Base-by-base conservation (phyloP, 2,888 invertebrate species). In the Lepidochrysops patricia region DNA sequence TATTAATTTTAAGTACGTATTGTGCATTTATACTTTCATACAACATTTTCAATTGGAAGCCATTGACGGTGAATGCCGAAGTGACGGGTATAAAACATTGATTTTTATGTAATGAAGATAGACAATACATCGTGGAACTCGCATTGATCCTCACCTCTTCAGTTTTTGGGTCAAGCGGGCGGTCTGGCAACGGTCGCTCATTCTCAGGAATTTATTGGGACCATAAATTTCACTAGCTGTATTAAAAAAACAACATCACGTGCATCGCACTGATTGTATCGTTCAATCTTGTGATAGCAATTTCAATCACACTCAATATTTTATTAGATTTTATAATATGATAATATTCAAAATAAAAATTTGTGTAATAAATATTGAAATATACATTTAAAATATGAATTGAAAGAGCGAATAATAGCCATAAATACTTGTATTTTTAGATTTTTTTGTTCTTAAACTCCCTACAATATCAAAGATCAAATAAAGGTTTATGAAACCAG, bases 131-230 rank as follows among this genome's bases (percentile, higher is more conserved):
- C 43, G 43, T 19, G 43, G 72, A 77, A 84, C 85, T 86, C 85
- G 76, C 73, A 67, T 70, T 80, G 82, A 84, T 84, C 86, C 52
- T 35, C 59, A 66, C 66, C 68, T 74, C 81, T 80, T 71, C 70
- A 75, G 76, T 83, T 84, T 83, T 77, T 86, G 81, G 87, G 87
- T 87, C 87, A 86, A 87, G 86, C 80, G 71, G 75, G 71, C 70
- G 54, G 71, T 72, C 74, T 73, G 72, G 74, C 66, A 63, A 64
- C 72, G 68, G 64, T 70, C 66, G 67, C 71, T 71, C 70, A 68
- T 73, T 74, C 68, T 67, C 70, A 72, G 66, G 65, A 73, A 74
- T 77, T 76, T 74, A 76, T 73, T 69, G 69, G 70, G 67, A 68
- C 67, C 74, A 77, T 79, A 76, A 78, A 75, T 77, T 75, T 71